Evolutionary conservation across 2,113 vertebrate genomes (phyloP).

Genomic region (Chiloscyllium plagiosum): DNA sequence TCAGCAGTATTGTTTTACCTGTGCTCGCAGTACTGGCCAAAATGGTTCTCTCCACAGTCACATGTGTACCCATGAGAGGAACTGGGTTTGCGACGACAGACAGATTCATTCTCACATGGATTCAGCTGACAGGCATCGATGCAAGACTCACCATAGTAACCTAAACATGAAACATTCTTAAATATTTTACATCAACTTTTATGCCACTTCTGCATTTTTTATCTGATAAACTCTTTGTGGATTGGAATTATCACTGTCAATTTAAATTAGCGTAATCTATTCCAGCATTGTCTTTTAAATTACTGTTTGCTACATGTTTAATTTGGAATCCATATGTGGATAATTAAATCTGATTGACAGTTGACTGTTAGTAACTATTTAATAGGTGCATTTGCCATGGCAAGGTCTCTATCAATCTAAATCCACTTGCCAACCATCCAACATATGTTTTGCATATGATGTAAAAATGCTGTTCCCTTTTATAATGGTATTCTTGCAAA

Average conservation of each 20-base stretch:
- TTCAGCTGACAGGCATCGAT: slow-evolving; percentile 84
- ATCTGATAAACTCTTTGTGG: not conserved
- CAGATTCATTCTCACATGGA: slow-evolving; percentile 89
- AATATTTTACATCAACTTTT: not conserved
- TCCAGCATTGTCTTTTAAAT: not conserved
- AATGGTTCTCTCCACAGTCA: slow-evolving; percentile 81
- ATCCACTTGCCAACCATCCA: too few relatives aligned
- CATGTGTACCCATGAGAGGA: slow-evolving; percentile 80
- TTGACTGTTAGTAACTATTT: too few relatives aligned
- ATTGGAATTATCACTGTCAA: not conserved
- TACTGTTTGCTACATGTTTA: not conserved
- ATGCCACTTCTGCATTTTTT: not conserved
- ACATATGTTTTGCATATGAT: too few relatives aligned
- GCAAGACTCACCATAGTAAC: slow-evolving; percentile 82
- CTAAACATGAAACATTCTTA: slow-evolving; percentile 50
- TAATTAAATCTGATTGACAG: not conserved
- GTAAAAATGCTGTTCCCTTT: too few relatives aligned
- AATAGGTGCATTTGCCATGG: too few relatives aligned
- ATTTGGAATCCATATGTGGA: not conserved
- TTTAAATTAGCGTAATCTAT: not conserved
- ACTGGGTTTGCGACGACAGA: slow-evolving; percentile 75
- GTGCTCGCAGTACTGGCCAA: slow-evolving; percentile 92
- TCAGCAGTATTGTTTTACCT: slow-evolving; percentile 61
- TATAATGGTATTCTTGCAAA: too few relatives aligned
- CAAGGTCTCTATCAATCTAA: too few relatives aligned